Base-by-base conservation (phyloP, 2,888 invertebrate species). In the Phasia obesa region DNA sequence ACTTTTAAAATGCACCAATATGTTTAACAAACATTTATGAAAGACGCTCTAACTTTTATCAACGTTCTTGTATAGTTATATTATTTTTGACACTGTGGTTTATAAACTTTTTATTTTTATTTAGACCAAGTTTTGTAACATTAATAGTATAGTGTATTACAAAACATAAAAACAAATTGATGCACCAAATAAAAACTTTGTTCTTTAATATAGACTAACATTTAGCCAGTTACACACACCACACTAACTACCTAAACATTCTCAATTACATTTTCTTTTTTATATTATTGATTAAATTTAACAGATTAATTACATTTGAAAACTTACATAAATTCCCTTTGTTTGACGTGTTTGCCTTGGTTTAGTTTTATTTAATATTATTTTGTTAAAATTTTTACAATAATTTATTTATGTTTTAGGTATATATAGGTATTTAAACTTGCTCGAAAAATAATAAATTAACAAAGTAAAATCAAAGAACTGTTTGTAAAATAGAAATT, bases 281-380 rank as follows among this genome's bases (percentile, higher is more conserved):
- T n/a, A 1, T 11, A 13, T 60, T 62, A 42, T 49, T 73, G 38
- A 15, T 73, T 62, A 7, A 2, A 15, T 60, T 38, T 9, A 31
- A 23, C 6, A 47, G 7, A 17, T 42, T 47, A 44, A 59, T 69
- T 42, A 19, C 47, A 49, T 64, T 69, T 42, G 1, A 65, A 31
- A 76, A 81, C 65, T 71, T 21, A 81, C 81, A 71, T 67, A 44
- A 71, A 76, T 60, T 67, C 53, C 71, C 75, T 44, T 75, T 38
- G 47, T 59, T 53, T 60, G 11, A 27, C 13, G 13, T 42, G 19
- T 35, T 44, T 27, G n/a, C 21, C 19, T 27, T 5, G 4, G 2
- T 53, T 21, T 35, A 11, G 35, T 62, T 60, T 69, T 57, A 21
- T 35, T 57, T 55, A n/a, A 13, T 27, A 59, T 38, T 49, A 47